phyloP scores from a whole-genome alignment of 2,113 vertebrate species.

The Onychostoma macrolepis region DNA sequence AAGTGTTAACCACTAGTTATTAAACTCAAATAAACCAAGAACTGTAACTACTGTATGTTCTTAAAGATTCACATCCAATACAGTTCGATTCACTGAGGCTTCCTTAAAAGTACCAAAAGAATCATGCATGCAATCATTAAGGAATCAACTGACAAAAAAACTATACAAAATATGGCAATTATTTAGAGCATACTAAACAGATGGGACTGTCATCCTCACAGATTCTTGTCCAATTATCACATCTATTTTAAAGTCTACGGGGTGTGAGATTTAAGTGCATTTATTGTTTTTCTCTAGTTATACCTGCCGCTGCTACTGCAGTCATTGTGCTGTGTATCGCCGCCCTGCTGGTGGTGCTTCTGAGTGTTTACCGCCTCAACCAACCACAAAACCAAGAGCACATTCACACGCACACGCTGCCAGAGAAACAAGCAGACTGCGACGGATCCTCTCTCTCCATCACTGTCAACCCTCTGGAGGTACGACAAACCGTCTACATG shows the following conservation, averaged over 20 bases:
- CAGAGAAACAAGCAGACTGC: slow-evolving; percentile 85
- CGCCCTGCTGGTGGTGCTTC: slow-evolving; percentile 83
- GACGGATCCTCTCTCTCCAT: slow-evolving; percentile 92
- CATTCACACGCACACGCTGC: slow-evolving; percentile 72
- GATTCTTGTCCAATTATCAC: not conserved
- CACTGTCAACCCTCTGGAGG: slow-evolving; percentile 97
- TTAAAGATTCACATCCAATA: not conserved
- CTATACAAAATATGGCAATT: not conserved
- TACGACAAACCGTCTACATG: slow-evolving; percentile 59
- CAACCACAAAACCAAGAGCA: slow-evolving; percentile 81
- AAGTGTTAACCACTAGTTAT: not conserved
- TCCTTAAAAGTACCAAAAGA: not conserved
- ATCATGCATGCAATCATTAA: no score
- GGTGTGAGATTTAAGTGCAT: not conserved
- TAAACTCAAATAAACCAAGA: not conserved
- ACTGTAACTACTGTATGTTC: not conserved
- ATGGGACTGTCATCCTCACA: not conserved
- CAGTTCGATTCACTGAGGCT: not conserved
- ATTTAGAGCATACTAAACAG: not conserved
- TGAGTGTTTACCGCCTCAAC: slow-evolving; percentile 87
- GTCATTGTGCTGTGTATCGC: slow-evolving; percentile 87
- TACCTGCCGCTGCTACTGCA: slow-evolving; percentile 81
- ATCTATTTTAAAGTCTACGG: not conserved
- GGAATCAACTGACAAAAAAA: not conserved
- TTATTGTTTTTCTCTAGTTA: slow-evolving; percentile 70